Base-by-base conservation (phyloP, 1,140 invertebrate species). In the Drosophila virilis region DNA sequence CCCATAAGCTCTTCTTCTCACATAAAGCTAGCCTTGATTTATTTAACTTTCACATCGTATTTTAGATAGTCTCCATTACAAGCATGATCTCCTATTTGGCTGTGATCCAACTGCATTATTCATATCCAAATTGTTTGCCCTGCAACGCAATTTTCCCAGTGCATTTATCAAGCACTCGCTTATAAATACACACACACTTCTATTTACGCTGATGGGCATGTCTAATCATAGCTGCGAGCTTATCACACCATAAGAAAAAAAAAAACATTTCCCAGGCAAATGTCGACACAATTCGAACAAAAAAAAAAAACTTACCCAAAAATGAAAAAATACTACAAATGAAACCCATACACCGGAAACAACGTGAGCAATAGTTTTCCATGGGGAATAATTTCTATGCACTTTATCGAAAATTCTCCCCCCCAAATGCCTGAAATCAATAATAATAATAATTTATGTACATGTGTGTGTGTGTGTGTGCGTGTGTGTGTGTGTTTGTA, bases 291-390 rank as follows among this genome's bases (percentile, higher is more conserved):
- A 69, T 72, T 84, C 64, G 71, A 78, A 78, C 81, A 81, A 32
- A 45, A 40, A 45, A 40, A 45, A 40, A 70, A 67, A 52, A 22
- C 6, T 10, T 45, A 17, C 46, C 65, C 8, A 46, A 38, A 46
- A n/a, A 9, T 38, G n/a, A 37, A 35, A 60, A 60, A 60, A 40
- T 3, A 22, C 22, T 5, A 5, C 22, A 43, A 35, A 50, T 28
- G 33, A 74, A 72, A 73, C 69, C 72, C 65, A 82, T 65, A 86
- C 61, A 88, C 79, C 83, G 79, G 82, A 88, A 86, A 88, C 79
- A 88, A 82, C 76, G 83, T 86, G 78, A 77, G 83, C 72, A 88
- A 82, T 85, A 78, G 64, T 77, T 33, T 12, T 77, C 62, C 35
- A 70, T 80, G 50, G 74, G 77, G 55, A 50, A 42, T 70, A 37